Evolutionary conservation across 2,797 vertebrate species (phyloP), one percentile per base, ranked within the genome.

Genomic region (Selene dorsalis): DNA sequence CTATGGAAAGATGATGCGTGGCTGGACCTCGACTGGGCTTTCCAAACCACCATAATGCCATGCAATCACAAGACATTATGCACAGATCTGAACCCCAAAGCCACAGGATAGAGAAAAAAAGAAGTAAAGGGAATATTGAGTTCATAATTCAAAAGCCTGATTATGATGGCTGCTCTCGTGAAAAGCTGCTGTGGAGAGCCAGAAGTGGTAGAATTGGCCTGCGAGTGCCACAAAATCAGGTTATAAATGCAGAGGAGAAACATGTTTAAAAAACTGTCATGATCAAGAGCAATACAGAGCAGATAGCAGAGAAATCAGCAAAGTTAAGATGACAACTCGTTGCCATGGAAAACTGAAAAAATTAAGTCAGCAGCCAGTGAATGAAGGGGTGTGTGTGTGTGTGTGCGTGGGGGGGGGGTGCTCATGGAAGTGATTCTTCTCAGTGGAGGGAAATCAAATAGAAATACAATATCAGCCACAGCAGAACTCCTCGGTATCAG

Each of bases 1-100:
- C 93, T 91, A 85, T 84, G 89, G 91, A 93, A 93, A 94, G 89
- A 93, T 89, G 92, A 94, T 92, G 92, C 75, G 87, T 84, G 85
- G 91, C 92, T 93, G 89, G 91, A 94, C 91, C 82, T 85, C 65
- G 75, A 80, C 87, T 86, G 83, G 59, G 89, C 84, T 89, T 92
- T 93, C 85, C 89, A 90, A 92, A 92, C 91, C 78, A 69, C 86
- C 89, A 88, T 93, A 95, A 94, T 93, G 88, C 93, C 87, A 77
- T 75, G 93, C 94, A 94, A 95, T 95, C 95, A 95, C 91, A 78
- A 93, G 90, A 93, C 91, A 95, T 95, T 95, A 94, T 94, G 93
- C 93, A 92, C 90, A 85, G 89, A 93, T 93, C 90, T 92, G 88
- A 93, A 94, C 93, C 91, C 91, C 84, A 91, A 92, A 93, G 91